Percentiles rank a stretch among this genome's conserved stretches.
phyloP scores from a whole-genome alignment of 1,140 invertebrate genomes.

The Drosophila lini region DNA sequence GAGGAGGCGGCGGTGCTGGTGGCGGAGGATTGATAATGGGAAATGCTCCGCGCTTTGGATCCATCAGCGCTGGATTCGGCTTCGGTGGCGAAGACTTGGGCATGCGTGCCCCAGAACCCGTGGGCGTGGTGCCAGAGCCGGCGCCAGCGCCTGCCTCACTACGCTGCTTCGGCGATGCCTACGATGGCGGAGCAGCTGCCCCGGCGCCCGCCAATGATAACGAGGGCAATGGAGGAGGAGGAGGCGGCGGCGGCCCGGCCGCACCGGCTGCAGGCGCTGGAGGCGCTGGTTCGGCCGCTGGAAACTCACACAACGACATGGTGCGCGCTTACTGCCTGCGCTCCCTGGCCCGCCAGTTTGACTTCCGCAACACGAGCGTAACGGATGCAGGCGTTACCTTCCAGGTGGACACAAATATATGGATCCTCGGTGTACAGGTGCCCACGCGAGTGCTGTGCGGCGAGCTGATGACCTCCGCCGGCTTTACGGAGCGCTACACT shows the following conservation, averaged over 20 bases:
- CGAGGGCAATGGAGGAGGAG: conserved; percentile 10
- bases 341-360: conserved; percentile 87
- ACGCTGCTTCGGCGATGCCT: conserved; percentile 45
- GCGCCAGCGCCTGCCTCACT: conserved; percentile 4
- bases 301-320: conserved; percentile 78
- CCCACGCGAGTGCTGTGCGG: conserved; percentile 87
- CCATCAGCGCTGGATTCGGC: conserved; percentile 10
- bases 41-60: conserved; percentile 31
- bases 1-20: not conserved
- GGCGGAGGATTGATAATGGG: conserved; percentile 27
- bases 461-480: conserved; percentile 84
- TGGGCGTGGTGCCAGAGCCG: conserved; percentile 12
- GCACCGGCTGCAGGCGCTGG: not conserved
- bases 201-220: conserved; percentile 51
- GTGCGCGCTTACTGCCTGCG: conserved; percentile 88
- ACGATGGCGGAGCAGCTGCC: conserved; percentile 15
- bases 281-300: conserved; percentile 7
- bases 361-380: conserved; percentile 89
- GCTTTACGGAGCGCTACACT: conserved; percentile 86
- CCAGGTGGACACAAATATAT: conserved; percentile 90
- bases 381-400: conserved; percentile 91
- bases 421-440: conserved; percentile 88
- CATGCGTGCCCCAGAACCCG: conserved; percentile 21
- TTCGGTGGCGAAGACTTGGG: conserved; percentile 39
- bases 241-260: not conserved